phyloP scores from a whole-genome alignment of 2,888 invertebrate genomes.

The Isoperla grammatica region DNA sequence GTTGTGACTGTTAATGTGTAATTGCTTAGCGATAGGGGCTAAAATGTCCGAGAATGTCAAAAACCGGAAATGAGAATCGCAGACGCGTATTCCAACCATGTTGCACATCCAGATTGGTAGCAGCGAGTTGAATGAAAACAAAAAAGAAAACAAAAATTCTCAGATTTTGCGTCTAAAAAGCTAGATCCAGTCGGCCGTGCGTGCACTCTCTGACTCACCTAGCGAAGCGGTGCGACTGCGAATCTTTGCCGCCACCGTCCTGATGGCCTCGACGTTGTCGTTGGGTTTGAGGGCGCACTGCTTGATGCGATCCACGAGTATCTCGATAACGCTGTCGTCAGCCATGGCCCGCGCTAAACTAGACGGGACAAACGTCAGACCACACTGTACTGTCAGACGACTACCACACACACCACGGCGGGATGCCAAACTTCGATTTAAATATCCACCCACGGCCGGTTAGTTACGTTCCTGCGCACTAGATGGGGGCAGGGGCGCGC shows the following conservation, averaged over 20 bases:
- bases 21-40: no score
- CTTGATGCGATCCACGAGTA: constrained; percentile 23
- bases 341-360: constrained; percentile 1
- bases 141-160: no score
- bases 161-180: no score
- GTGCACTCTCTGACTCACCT: no score
- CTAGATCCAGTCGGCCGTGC: no score
- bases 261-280: constrained; percentile 38
- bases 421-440: constrained; percentile 15
- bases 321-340: constrained; percentile 23
- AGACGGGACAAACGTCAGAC: background rate
- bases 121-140: no score
- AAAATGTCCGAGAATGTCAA: no score
- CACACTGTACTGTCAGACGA: background rate
- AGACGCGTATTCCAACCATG: no score
- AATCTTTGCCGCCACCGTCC: constrained; percentile 40
- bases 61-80: no score
- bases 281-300: constrained; percentile 22
- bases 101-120: no score
- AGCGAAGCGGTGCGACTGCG: constrained; percentile 42
- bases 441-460: background rate
- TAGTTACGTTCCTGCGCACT: background rate
- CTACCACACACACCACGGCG: background rate
- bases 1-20: no score
- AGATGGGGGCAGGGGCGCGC: constrained; percentile 13